Evolutionary conservation across 2,888 invertebrate species (phyloP).

Genomic region (Isotomurus palustris): DNA sequence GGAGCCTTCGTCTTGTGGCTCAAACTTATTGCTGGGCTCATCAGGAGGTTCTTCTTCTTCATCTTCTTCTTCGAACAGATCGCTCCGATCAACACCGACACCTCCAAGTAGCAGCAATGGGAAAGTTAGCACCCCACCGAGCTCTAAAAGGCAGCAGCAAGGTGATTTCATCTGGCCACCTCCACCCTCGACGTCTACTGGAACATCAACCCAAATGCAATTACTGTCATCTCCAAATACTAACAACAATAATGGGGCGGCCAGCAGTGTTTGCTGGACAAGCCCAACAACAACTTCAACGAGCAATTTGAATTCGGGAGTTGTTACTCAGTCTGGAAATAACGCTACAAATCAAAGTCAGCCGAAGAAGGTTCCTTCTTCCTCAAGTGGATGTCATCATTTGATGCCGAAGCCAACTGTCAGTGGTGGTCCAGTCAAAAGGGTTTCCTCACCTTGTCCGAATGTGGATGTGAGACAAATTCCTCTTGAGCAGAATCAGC

Average conservation of each 20-base stretch:
- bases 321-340: conserved; percentile 36
- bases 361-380: conserved; percentile 31
- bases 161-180: conserved; percentile 38
- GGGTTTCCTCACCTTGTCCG: conserved; percentile 54
- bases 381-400: conserved; percentile 26
- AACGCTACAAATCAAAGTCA: conserved; percentile 46
- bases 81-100: conserved; percentile 37
- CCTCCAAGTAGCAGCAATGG: conserved; percentile 18
- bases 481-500: conserved; percentile 52
- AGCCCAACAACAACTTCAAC: conserved; percentile 49
- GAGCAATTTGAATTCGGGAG: conserved; percentile 47
- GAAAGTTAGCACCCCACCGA: conserved; percentile 24
- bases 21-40: conserved; percentile 24
- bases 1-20: conserved; percentile 24
- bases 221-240: conserved; percentile 24
- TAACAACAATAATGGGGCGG: conserved; percentile 46
- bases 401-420: conserved; percentile 31
- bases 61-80: conserved; percentile 26
- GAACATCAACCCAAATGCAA: conserved; percentile 4
- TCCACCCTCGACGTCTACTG: conserved; percentile 16
- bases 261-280: conserved; percentile 49
- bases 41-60: conserved; percentile 17
- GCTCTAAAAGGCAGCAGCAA: conserved; percentile 24
- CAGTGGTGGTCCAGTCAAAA: no score
- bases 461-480: conserved; percentile 60